phyloP scores from a whole-genome alignment of 2,797 vertebrate genomes.

The Sebastes wilsoni region DNA sequence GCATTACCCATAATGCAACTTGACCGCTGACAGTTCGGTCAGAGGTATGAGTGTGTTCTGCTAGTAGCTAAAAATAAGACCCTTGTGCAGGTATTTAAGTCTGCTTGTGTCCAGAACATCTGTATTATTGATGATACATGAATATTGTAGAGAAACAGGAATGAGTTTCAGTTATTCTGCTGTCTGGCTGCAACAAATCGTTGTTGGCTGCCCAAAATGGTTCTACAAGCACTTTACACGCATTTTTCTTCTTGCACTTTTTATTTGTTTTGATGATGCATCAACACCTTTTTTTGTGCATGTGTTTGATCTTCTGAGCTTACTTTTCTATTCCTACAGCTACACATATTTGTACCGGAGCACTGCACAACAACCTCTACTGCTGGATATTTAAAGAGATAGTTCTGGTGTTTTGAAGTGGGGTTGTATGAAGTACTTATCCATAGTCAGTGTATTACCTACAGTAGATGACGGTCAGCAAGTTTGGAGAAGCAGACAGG shows the following conservation, averaged over 20 bases:
- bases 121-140: conserved; percentile 31
- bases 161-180: neutral
- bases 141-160: conserved; percentile 19
- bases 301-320: neutral
- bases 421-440: neutral
- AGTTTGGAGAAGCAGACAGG: neutral
- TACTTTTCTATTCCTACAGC: neutral
- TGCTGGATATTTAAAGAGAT: neutral
- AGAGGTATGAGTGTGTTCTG: neutral
- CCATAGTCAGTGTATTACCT: neutral
- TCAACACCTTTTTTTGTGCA: neutral
- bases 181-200: neutral
- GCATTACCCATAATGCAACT: neutral
- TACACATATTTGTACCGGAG: neutral
- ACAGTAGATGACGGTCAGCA: neutral
- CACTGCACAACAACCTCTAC: neutral
- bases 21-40: neutral
- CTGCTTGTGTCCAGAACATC: neutral
- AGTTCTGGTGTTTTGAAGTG: neutral
- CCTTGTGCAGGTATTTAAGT: neutral
- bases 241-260: neutral
- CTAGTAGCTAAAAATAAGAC: neutral
- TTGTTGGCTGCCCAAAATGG: neutral
- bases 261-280: neutral
- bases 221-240: neutral